Conservation (phyloP, 2,888 invertebrate species). For the Microplitis manilae region DNA sequence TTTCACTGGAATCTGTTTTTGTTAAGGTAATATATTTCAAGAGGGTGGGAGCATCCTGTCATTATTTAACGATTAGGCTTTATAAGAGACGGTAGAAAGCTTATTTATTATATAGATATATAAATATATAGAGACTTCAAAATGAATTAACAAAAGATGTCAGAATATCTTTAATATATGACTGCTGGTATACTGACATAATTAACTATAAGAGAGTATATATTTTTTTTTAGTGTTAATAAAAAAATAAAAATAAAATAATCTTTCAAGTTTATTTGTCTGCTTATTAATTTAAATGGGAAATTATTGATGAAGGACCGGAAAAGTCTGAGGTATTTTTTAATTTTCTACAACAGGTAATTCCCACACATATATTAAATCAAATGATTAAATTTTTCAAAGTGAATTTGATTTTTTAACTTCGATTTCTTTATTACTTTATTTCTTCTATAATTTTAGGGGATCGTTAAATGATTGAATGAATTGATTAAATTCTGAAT, state of each 20-base stretch:
- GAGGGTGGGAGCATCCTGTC: constrained; percentile 54
- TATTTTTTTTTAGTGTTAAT: not conserved
- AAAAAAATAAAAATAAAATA: not conserved
- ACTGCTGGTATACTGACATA: not conserved
- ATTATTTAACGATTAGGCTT: constrained; percentile 68
- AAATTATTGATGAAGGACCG: not conserved
- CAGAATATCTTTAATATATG: not conserved
- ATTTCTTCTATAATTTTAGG: no score
- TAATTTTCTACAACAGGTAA: not conserved
- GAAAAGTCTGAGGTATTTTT: constrained; percentile 17
- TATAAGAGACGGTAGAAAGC: constrained; percentile 34
- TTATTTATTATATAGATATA: constrained; percentile 6
- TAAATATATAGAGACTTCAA: not conserved
- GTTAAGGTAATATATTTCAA: constrained; percentile 23
- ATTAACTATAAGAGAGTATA: not conserved
- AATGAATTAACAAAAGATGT: not conserved
- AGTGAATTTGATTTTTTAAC: no score
- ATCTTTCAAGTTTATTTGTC: not conserved
- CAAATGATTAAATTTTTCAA: no score
- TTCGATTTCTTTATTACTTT: no score
- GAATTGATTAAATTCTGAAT: no score
- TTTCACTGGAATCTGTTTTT: constrained; percentile 7
- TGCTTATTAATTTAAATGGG: not conserved
- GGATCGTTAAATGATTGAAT: no score
- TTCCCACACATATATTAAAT: not conserved